Conservation (phyloP, 2,888 invertebrate species). For the Synergus itoensis region DNA sequence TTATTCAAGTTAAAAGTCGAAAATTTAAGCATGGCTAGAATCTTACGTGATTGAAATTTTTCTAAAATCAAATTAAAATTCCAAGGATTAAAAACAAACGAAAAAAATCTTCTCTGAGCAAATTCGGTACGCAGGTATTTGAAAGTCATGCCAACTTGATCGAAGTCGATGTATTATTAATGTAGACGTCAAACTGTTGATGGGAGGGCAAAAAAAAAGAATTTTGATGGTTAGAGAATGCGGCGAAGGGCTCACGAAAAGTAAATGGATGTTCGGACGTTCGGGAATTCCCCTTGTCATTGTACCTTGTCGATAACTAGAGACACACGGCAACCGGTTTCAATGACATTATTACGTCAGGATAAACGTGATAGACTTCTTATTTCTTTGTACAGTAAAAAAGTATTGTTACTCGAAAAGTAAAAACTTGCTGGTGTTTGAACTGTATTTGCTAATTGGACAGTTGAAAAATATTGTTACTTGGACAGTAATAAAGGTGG, state of each 20-base stretch:
- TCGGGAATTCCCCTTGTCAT: slow-evolving; percentile 24
- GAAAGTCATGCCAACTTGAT: slow-evolving; percentile 36
- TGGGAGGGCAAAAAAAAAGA: slow-evolving; percentile 21
- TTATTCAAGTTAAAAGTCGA: background rate
- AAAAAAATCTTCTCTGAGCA: background rate
- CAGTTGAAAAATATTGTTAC: too few relatives aligned
- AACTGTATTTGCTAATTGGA: too few relatives aligned
- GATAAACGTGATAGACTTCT: background rate
- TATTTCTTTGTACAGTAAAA: background rate
- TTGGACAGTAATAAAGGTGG: too few relatives aligned
- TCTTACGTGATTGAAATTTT: slow-evolving; percentile 5
- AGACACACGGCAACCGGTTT: background rate
- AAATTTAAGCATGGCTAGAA: background rate
- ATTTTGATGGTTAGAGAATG: background rate
- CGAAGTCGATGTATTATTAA: slow-evolving; percentile 26
- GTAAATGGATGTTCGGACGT: slow-evolving; percentile 10
- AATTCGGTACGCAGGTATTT: slow-evolving; percentile 6
- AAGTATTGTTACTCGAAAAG: too few relatives aligned
- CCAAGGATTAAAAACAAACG: slow-evolving; percentile 6
- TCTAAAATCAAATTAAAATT: slow-evolving; percentile 16
- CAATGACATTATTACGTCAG: background rate
- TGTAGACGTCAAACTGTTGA: slow-evolving; percentile 35
- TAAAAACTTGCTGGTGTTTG: too few relatives aligned
- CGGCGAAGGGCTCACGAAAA: slow-evolving; percentile 32
- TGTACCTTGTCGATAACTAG: background rate